These are phyloP conservation scores for Ispidina lecontei DNA, from an alignment of 2,797 vertebrate species.

Conservation along the genomic window DNA sequence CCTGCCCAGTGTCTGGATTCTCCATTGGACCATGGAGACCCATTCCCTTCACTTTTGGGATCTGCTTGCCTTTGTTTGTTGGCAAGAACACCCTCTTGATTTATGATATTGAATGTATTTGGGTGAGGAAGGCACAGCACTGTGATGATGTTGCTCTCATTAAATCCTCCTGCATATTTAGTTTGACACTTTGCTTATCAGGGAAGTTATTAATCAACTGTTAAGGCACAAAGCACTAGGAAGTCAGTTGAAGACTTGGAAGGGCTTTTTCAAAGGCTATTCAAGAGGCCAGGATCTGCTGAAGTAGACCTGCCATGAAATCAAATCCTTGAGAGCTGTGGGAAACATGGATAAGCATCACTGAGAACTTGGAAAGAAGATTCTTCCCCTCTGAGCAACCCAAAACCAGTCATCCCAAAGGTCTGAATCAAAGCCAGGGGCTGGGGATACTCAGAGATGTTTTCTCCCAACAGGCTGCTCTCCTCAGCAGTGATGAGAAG, in stretches of 20 bases:
- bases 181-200: neutral
- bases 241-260: neutral
- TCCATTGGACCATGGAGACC: fast-evolving
- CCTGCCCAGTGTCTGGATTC: neutral
- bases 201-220: neutral
- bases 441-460: neutral
- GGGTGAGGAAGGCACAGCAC: neutral
- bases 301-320: fast-evolving
- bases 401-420: neutral
- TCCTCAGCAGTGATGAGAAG: neutral
- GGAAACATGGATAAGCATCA: neutral
- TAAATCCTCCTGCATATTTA: neutral
- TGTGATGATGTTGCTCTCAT: neutral
- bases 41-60: neutral
- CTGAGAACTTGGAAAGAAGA: neutral
- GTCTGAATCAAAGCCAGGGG: neutral
- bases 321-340: neutral
- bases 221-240: neutral
- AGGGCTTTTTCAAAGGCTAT: neutral
- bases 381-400: neutral
- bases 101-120: neutral
- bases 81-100: neutral
- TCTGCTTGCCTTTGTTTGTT: neutral
- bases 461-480: neutral
- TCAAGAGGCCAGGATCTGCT: neutral